Percentiles rank a stretch among this genome's conserved stretches.
Evolutionary conservation across 1,140 invertebrate species (phyloP).

Genomic region (Megalopta genalis): DNA sequence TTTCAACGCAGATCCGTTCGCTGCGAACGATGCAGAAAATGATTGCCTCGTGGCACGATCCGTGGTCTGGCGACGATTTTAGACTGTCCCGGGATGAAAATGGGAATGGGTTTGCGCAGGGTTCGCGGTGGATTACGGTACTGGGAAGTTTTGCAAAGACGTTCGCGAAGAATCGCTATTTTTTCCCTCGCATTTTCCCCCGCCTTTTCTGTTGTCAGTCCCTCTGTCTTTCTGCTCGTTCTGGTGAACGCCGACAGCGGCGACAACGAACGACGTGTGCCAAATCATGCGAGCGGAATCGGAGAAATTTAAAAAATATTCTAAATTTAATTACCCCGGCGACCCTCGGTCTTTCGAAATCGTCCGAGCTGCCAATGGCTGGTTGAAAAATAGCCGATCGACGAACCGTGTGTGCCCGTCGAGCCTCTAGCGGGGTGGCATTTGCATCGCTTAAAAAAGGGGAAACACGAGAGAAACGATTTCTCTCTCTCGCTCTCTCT

Average conservation of each 20-base stretch:
- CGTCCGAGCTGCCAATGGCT: conserved; percentile 75
- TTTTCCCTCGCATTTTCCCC: conserved; percentile 29
- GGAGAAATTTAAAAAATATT: conserved; percentile 81
- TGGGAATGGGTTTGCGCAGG: no score
- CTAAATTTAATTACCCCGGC: conserved; percentile 78
- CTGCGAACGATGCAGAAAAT: no score
- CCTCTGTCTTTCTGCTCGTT: conserved; percentile 23
- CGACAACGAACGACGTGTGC: conserved; percentile 60
- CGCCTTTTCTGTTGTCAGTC: background rate
- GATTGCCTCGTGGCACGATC: no score
- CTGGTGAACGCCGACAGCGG: background rate
- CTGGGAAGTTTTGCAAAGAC: conserved; percentile 34
- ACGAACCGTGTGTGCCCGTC: conserved; percentile 49
- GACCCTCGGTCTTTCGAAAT: conserved; percentile 76
- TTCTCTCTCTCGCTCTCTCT: background rate
- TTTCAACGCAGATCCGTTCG: no score
- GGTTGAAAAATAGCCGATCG: conserved; percentile 78
- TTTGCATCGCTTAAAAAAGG: conserved; percentile 23
- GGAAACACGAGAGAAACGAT: conserved; percentile 27
- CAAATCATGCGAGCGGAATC: conserved; percentile 79
- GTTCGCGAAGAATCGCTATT: conserved; percentile 29
- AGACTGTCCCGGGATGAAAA: no score
- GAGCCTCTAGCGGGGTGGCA: conserved; percentile 31
- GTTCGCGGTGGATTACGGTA: conserved; percentile 8
- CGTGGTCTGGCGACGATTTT: no score